A percentile compares a stretch with the other conserved stretches of the same genome.
These are phyloP conservation scores for Aegithalos caudatus DNA, from an alignment of 2,113 vertebrate species.

Conservation along the genomic window DNA sequence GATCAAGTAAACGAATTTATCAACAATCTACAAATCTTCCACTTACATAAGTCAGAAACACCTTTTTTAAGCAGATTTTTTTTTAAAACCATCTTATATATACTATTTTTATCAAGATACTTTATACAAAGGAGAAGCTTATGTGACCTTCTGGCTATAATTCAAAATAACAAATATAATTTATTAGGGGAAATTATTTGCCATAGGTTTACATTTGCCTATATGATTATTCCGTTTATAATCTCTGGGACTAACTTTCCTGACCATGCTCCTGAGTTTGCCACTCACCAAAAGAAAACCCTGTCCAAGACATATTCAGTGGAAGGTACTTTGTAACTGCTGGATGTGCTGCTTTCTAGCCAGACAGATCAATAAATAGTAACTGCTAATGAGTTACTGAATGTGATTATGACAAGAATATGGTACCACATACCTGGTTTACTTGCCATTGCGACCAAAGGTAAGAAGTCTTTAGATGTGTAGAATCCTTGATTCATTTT, in stretches of 20 bases:
- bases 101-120: not conserved
- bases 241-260: not conserved
- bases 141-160: not conserved
- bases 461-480: slow-evolving; percentile 91
- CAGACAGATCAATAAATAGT: not conserved
- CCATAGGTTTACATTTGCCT: not conserved
- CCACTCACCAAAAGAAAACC: not conserved
- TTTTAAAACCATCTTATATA: not conserved
- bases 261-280: not conserved
- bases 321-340: not conserved
- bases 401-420: not conserved
- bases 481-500: slow-evolving; percentile 85
- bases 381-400: not conserved
- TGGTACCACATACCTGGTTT: slow-evolving; percentile 78
- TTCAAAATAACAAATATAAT: not conserved
- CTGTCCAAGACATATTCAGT: not conserved
- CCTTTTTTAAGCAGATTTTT: not conserved
- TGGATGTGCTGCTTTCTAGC: not conserved
- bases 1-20: not conserved
- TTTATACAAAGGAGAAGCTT: not conserved
- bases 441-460: slow-evolving; percentile 86
- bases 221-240: not conserved
- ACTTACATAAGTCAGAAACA: not conserved
- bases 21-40: not conserved
- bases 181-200: not conserved